Percentiles rank a stretch among this genome's conserved stretches.
Evolutionary conservation across 2,888 invertebrate genomes (phyloP).

Genomic region (Sesia bembeciformis): DNA sequence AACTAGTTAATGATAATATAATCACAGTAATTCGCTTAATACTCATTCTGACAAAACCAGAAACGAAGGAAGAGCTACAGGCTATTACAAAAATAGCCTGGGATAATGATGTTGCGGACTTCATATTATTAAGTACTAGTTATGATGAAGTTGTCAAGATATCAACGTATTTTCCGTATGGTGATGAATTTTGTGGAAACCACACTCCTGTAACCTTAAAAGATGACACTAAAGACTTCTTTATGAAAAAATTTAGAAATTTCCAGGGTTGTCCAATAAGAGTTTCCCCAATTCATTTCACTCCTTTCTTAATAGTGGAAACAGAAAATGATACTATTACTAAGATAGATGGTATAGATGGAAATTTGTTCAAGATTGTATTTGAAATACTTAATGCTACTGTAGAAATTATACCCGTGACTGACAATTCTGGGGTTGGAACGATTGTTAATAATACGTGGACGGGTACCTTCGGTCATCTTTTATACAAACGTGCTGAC

Average conservation of each 20-base stretch:
- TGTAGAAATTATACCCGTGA: slow-evolving; percentile 16
- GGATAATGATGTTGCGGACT: slow-evolving; percentile 32
- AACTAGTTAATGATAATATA: slow-evolving; percentile 18
- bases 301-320: slow-evolving; percentile 18
- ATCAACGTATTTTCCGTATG: slow-evolving; percentile 37
- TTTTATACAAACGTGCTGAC: slow-evolving; percentile 10
- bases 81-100: slow-evolving; percentile 26
- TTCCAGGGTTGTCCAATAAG: slow-evolving; percentile 37
- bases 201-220: slow-evolving; percentile 21
- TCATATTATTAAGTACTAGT: slow-evolving; percentile 12
- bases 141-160: slow-evolving; percentile 15
- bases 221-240: slow-evolving; percentile 13
- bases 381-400: slow-evolving; percentile 29
- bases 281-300: slow-evolving; percentile 17
- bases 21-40: slow-evolving; percentile 26
- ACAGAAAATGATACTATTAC: slow-evolving; percentile 18
- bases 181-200: slow-evolving; percentile 26
- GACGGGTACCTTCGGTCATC: slow-evolving; percentile 23
- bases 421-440: slow-evolving; percentile 16
- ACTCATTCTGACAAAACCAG: slow-evolving; percentile 19
- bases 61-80: slow-evolving; percentile 10
- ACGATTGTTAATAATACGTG: slow-evolving; percentile 19
- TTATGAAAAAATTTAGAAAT: slow-evolving; percentile 35
- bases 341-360: slow-evolving; percentile 29
- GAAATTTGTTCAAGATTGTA: slow-evolving; percentile 19